These are phyloP conservation scores for Lepidostoma basale DNA, from an alignment of 1,140 invertebrate species.

Conservation along the genomic window DNA sequence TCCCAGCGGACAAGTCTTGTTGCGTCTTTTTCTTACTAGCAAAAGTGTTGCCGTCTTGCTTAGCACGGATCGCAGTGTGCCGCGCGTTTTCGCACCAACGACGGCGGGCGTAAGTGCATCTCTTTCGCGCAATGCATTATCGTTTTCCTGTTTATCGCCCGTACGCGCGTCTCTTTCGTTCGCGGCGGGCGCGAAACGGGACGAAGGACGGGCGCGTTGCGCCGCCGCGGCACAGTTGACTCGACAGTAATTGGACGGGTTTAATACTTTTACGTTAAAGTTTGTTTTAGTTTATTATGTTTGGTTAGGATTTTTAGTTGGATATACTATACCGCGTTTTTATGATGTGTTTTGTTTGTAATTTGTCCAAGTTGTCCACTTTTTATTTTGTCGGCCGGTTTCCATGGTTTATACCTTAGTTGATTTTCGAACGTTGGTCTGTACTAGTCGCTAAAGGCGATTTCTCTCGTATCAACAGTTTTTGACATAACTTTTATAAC, in stretches of 20 bases:
- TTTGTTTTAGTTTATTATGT: too few species aligned
- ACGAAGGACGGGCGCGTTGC: too few species aligned
- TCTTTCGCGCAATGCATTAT: not conserved
- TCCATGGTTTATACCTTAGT: not conserved
- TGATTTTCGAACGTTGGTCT: slow-evolving; percentile 2
- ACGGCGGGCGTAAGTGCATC: not conserved
- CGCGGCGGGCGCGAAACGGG: not conserved
- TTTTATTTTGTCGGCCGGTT: not conserved
- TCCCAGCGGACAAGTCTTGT: not conserved
- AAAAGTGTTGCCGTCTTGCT: not conserved
- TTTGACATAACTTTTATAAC: too few species aligned
- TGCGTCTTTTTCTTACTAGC: not conserved
- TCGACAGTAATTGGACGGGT: too few species aligned
- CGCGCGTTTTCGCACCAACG: not conserved
- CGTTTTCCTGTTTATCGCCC: not conserved
- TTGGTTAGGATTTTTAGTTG: too few species aligned
- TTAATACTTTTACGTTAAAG: too few species aligned
- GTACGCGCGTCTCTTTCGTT: not conserved
- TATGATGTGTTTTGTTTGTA: too few species aligned
- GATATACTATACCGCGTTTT: too few species aligned
- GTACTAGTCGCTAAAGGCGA: too few species aligned
- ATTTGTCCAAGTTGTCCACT: not conserved
- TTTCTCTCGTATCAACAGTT: too few species aligned
- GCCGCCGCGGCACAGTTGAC: too few species aligned
- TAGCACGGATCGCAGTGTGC: too few species aligned